Evolutionary conservation across 2,888 invertebrate genomes (phyloP).

Genomic region (Diachrysia chrysitis): DNA sequence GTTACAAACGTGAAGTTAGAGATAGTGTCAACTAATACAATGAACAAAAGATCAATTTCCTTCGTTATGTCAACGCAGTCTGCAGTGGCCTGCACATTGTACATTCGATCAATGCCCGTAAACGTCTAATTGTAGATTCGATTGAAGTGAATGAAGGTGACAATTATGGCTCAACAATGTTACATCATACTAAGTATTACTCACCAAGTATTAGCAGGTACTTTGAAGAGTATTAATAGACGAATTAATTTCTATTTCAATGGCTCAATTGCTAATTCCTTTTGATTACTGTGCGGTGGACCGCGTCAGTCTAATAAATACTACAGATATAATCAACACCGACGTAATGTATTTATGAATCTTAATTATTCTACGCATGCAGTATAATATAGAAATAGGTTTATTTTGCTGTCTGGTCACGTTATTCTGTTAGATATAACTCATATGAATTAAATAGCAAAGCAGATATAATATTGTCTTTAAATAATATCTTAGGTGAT

Average conservation of each 20-base stretch:
- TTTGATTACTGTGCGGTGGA: too few species aligned
- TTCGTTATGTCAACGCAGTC: background rate
- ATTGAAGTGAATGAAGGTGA: conserved; percentile 25
- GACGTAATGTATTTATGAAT: background rate
- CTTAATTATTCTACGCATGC: background rate
- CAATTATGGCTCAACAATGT: conserved; percentile 14
- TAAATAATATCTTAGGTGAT: background rate
- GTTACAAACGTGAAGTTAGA: too few species aligned
- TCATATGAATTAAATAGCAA: background rate
- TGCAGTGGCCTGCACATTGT: background rate
- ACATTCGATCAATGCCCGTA: background rate
- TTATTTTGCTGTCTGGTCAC: background rate
- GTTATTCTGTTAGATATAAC: background rate
- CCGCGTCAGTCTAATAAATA: background rate
- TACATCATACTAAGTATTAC: conserved; percentile 15
- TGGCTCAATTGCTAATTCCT: too few species aligned
- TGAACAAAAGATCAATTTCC: background rate
- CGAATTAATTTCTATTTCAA: too few species aligned
- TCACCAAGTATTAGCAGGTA: conserved; percentile 1
- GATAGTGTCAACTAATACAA: background rate
- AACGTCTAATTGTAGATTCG: background rate
- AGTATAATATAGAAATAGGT: background rate
- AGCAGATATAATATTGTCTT: background rate
- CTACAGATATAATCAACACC: background rate
- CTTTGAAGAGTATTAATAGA: too few species aligned